Evolutionary conservation across 2,888 invertebrate species (phyloP).

Genomic region (Petrolisthes cinctipes): DNA sequence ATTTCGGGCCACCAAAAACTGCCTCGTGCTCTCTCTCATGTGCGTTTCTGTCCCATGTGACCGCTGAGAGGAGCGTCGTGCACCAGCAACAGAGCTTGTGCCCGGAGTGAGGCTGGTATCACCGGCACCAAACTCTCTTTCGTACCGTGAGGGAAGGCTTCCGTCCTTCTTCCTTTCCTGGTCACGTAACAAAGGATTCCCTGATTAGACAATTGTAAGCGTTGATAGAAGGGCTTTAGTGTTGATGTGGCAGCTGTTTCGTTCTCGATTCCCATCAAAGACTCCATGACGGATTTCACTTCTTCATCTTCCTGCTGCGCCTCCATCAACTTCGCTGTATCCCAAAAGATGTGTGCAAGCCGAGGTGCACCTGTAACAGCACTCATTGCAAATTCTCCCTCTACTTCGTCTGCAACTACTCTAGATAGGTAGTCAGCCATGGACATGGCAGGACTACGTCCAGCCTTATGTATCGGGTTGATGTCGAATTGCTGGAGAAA

Average conservation of each 20-base stretch:
- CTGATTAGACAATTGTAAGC: not conserved
- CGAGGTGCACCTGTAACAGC: not conserved
- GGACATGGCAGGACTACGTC: conserved; percentile 10
- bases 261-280: not conserved
- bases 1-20: too few species aligned
- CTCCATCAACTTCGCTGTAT: not conserved
- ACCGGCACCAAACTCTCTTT: not conserved
- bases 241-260: not conserved
- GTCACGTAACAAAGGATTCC: not conserved
- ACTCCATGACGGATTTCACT: not conserved
- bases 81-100: conserved; percentile 2
- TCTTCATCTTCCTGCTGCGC: not conserved
- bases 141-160: not conserved
- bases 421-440: conserved; percentile 20
- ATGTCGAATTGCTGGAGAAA: conserved; percentile 11
- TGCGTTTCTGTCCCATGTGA: too few species aligned
- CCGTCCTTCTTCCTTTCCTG: not conserved
- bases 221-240: not conserved
- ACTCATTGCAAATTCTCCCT: not conserved
- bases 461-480: conserved; percentile 15
- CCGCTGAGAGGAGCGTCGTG: too few species aligned
- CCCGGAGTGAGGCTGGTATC: not conserved
- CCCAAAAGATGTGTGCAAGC: not conserved
- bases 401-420: too few species aligned
- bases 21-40: too few species aligned